Conservation (phyloP, 1,140 invertebrate genomes). For the Zaprionus vittiger region DNA sequence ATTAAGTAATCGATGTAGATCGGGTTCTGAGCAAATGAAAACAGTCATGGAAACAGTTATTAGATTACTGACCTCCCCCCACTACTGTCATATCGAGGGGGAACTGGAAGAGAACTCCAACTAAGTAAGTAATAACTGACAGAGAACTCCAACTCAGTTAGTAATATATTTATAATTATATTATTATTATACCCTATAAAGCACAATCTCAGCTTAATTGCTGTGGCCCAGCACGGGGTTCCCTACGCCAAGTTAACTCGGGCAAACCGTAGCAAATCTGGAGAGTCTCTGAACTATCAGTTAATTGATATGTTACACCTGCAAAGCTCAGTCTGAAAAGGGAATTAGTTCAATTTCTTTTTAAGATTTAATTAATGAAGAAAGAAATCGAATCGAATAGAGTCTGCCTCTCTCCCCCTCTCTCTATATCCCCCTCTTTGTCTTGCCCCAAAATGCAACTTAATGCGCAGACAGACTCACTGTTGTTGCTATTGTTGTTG, state of each 20-base stretch:
- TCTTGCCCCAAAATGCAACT: conserved; percentile 63
- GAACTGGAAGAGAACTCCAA: not conserved
- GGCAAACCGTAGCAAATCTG: conserved; percentile 4
- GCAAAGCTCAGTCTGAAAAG: not conserved
- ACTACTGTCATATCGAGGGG: not conserved
- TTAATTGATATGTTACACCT: conserved; percentile 66
- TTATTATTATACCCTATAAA: not conserved
- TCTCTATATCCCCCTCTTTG: conserved; percentile 29
- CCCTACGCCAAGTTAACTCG: not conserved
- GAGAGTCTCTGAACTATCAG: conserved; percentile 26
- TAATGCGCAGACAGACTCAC: conserved; percentile 68
- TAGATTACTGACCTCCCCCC: conserved; percentile 11
- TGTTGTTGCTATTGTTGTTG: conserved; percentile 27
- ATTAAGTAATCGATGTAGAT: conserved; percentile 40
- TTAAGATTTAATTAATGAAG: conserved; percentile 50
- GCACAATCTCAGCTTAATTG: not conserved
- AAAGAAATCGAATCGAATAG: conserved; percentile 42
- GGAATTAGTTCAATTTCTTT: conserved; percentile 2
- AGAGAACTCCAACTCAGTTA: not conserved
- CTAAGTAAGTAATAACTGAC: not conserved
- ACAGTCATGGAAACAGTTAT: conserved; percentile 24
- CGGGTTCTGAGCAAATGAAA: conserved; percentile 11
- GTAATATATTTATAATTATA: not conserved
- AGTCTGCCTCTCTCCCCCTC: conserved; percentile 33
- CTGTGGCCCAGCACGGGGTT: not conserved